A percentile compares a stretch with the other conserved stretches of the same genome.
Evolutionary conservation across 2,888 invertebrate genomes (phyloP).

Genomic region (Pycnomerus fuliginosus): DNA sequence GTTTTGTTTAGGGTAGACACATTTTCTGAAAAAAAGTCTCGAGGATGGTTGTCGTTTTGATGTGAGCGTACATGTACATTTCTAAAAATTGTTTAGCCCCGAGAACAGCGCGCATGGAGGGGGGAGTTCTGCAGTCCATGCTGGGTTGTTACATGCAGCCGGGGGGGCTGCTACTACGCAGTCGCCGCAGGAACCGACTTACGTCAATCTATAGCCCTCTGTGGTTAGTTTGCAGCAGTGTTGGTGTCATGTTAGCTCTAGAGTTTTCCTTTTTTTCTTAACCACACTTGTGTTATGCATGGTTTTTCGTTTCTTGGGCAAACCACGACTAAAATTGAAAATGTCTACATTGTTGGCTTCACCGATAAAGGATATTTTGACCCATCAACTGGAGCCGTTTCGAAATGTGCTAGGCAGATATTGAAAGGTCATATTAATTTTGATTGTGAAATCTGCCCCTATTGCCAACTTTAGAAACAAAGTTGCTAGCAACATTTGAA

Average conservation of each 20-base stretch:
- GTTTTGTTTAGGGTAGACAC: conserved; percentile 57
- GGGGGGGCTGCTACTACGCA: conserved; percentile 62
- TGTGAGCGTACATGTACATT: conserved; percentile 51
- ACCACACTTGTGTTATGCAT: background rate
- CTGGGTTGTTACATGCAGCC: conserved; percentile 53
- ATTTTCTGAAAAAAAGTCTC: conserved; percentile 62
- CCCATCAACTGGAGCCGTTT: no score
- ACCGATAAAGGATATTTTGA: no score
- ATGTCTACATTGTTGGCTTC: no score
- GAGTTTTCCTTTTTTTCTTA: conserved; percentile 1
- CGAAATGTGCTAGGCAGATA: no score
- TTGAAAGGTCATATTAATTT: no score
- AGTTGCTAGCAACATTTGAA: no score
- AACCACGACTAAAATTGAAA: no score
- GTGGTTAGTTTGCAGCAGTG: conserved; percentile 55
- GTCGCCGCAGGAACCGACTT: conserved; percentile 85
- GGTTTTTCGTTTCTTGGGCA: background rate
- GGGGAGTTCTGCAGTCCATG: conserved; percentile 49
- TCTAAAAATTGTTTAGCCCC: conserved; percentile 51
- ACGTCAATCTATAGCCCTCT: conserved; percentile 86
- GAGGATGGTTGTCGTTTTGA: conserved; percentile 32
- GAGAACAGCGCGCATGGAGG: conserved; percentile 50
- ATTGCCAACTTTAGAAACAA: no score
- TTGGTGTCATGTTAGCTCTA: conserved; percentile 39
- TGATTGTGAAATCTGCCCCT: no score